A percentile compares a stretch with the other conserved stretches of the same genome.
Conservation (phyloP, 1,140 invertebrate species). For the Artemia franciscana region DNA sequence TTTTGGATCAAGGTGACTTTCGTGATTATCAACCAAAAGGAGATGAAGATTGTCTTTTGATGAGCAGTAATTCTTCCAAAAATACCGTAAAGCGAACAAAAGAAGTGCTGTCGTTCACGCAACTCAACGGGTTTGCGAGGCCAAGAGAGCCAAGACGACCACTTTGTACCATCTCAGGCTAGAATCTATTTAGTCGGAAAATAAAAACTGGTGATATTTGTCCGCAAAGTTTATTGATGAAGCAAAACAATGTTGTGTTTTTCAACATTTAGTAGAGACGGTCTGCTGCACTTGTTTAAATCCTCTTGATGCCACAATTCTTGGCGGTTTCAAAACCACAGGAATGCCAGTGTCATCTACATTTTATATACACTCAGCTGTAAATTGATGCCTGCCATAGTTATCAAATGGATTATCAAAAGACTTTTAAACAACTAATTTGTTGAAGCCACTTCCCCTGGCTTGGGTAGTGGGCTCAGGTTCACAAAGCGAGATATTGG, state of each 20-base stretch:
- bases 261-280: too few species aligned
- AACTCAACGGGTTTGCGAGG: slow-evolving; percentile 11
- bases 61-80: slow-evolving; percentile 15
- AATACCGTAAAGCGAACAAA: slow-evolving; percentile 15
- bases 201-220: slow-evolving; percentile 21
- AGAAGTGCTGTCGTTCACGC: slow-evolving; percentile 16
- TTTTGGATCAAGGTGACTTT: slow-evolving; percentile 13
- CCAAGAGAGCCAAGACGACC: slow-evolving; percentile 18
- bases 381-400: slow-evolving; percentile 12
- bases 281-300: slow-evolving; percentile 17
- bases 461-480: too few species aligned
- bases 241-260: slow-evolving; percentile 19
- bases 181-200: slow-evolving; percentile 20
- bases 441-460: slow-evolving; percentile 1
- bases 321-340: slow-evolving; percentile 17
- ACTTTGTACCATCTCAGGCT: too few species aligned
- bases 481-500: too few species aligned
- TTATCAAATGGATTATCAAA: slow-evolving; percentile 12
- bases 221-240: slow-evolving; percentile 19
- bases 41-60: slow-evolving; percentile 13
- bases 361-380: slow-evolving; percentile 17
- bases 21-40: slow-evolving; percentile 11
- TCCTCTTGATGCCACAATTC: slow-evolving; percentile 12
- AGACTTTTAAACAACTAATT: background rate
- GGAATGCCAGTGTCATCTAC: slow-evolving; percentile 21